A percentile compares a stretch with the other conserved stretches of the same genome.
phyloP scores from a whole-genome alignment of 37 sponge, comb jelly and placozoan genomes.

The Halichondria panicea region DNA sequence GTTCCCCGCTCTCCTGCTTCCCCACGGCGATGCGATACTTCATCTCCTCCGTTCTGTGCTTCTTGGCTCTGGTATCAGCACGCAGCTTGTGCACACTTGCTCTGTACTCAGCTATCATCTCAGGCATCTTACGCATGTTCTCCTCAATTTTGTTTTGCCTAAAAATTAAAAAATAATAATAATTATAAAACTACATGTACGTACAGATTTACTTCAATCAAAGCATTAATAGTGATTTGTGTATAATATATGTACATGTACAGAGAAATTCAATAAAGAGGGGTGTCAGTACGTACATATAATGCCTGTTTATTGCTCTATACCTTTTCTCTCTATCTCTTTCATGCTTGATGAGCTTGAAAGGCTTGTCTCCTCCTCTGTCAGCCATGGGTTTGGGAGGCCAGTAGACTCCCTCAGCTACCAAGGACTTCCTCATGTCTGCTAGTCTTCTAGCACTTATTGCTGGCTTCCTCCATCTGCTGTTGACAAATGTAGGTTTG shows the following conservation, averaged over 20 bases:
- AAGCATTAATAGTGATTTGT: too few relatives aligned
- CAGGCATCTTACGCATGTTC: conserved; percentile 85
- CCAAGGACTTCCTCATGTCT: conserved; percentile 39
- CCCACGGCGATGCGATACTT: conserved; percentile 72
- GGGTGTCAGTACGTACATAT: neutral
- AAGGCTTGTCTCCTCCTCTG: conserved; percentile 66
- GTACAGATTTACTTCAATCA: too few relatives aligned
- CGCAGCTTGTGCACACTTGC: conserved; percentile 44
- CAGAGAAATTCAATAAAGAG: neutral
- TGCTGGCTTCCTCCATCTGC: conserved; percentile 74
- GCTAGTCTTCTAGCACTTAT: conserved; percentile 59
- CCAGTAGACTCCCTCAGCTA: conserved; percentile 73
- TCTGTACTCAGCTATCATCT: conserved; percentile 86
- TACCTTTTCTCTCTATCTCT: conserved; percentile 74
- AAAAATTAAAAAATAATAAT: conserved; percentile 3
- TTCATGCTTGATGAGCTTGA: conserved; percentile 72
- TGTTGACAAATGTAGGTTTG: conserved; percentile 63
- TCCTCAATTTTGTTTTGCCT: conserved; percentile 75
- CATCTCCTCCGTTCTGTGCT: conserved; percentile 53
- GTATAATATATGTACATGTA: neutral
- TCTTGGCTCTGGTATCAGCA: conserved; percentile 43
- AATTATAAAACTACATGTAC: too few relatives aligned
- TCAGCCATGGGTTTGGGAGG: conserved; percentile 79
- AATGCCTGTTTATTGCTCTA: neutral
- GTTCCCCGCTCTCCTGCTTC: conserved; percentile 39